phyloP scores from a whole-genome alignment of 1,140 invertebrate genomes.

The Amphibalanus amphitrite region DNA sequence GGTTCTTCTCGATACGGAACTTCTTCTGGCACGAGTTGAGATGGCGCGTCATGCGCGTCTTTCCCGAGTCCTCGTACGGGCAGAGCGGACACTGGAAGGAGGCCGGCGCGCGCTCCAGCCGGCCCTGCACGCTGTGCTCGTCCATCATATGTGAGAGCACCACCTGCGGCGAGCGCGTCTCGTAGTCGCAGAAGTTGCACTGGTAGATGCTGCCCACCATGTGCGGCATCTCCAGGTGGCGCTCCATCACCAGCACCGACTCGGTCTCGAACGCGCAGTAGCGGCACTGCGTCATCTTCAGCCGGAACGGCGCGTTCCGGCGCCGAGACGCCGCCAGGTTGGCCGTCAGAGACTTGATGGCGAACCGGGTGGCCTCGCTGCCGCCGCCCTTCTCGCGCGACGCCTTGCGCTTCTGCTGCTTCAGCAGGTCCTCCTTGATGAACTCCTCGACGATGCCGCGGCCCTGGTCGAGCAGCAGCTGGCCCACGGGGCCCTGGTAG shows the following conservation, averaged over 20 bases:
- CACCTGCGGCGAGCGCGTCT: conserved; percentile 60
- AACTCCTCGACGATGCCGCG: conserved; percentile 78
- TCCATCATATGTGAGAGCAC: conserved; percentile 83
- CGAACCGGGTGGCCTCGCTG: conserved; percentile 45
- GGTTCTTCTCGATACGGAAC: conserved; percentile 67
- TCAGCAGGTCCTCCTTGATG: conserved; percentile 75
- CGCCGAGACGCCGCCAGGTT: conserved; percentile 73
- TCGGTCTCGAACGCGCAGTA: conserved; percentile 86
- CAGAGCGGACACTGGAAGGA: conserved; percentile 87
- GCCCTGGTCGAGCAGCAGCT: conserved; percentile 83
- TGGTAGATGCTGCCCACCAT: conserved; percentile 50
- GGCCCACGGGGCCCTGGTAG: conserved; percentile 69
- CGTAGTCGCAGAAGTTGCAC: conserved; percentile 71
- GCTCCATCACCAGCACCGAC: conserved; percentile 62
- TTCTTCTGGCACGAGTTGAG: conserved; percentile 74
- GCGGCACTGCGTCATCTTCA: conserved; percentile 64
- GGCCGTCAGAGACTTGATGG: conserved; percentile 57
- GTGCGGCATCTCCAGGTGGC: conserved; percentile 82
- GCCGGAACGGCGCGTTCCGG: conserved; percentile 67
- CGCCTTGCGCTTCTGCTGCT: conserved; percentile 62
- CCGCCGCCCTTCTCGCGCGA: conserved; percentile 22
- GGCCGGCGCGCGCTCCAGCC: conserved; percentile 61
- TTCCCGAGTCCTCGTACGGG: conserved; percentile 84
- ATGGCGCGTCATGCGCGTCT: conserved; percentile 78
- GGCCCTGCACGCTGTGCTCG: conserved; percentile 61